Base-by-base conservation (phyloP, 2,888 invertebrate species). In the Macrophya alboannulata region DNA sequence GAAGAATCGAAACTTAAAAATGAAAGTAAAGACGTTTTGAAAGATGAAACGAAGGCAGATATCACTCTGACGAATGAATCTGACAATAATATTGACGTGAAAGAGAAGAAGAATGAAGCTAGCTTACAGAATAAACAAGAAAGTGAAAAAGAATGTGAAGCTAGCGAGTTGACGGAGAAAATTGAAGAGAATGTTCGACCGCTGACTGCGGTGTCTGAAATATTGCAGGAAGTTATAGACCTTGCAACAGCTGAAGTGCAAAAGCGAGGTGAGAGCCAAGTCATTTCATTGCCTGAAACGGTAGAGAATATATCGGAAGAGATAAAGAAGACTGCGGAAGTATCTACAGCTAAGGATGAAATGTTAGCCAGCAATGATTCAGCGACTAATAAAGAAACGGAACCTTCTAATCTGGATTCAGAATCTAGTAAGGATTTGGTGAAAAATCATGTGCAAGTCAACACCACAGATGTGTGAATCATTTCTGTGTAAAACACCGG, bases 251-350 rank as follows among this genome's bases (percentile, higher is more conserved):
- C 86, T 9, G 89, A 90, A 76, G 86, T 89, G 8, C 84, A 88
- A 37, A 89, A 89, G 72, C 88, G 86, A 45, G 88, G 85, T 1
- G 85, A 79, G 17, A 84, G 82, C 15, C 74, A 25, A 9, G 51
- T 74, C 4, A 40, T 84, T 1, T 43, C 48, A 0, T 88, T 86
- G 21, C 48, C 87, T 4, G 90, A 91, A 62, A 90, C 90, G 0
- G 45, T 91, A 8, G 91, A 89, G 72, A 89, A 90, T 82, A 89
- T 90, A 79, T 88, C 90, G n/a, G 89, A 87, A 4, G 90, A 92
- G 71, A 88, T 90, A 85, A 87, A 87, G 1, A 91, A 87, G 21
- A 90, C 88, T 82, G 89, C 88, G 0, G 90, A 91, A 37, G 89
- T 21, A 62, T 25, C 62, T 12, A 9, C 21, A 10, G 43, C 15